phyloP scores from a whole-genome alignment of 2,888 invertebrate species.

The Odontothrips loti region DNA sequence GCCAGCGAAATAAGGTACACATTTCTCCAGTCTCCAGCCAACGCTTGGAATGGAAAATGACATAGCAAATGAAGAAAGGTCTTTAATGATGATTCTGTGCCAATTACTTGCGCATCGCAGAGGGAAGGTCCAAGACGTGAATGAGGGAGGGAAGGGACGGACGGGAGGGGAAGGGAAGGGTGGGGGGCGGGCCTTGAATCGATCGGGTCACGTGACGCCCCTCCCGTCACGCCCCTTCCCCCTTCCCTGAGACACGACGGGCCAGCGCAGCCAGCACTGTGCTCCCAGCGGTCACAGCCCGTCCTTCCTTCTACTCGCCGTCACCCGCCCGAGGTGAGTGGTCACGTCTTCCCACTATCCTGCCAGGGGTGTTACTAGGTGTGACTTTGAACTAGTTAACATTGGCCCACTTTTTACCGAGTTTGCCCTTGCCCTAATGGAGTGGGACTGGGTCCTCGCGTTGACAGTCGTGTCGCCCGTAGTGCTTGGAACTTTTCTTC shows the following conservation, averaged over 20 bases:
- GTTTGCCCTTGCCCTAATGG: not conserved
- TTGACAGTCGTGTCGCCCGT: not conserved
- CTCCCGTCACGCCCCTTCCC: not conserved
- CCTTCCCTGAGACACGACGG: not conserved
- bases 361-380: not conserved
- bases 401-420: not conserved
- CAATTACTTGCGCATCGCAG: too few relatives aligned
- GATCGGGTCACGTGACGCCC: slow-evolving; percentile 5
- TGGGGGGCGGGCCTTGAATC: not conserved
- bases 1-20: too few relatives aligned
- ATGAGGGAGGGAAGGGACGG: too few relatives aligned
- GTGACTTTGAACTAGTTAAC: slow-evolving; percentile 9
- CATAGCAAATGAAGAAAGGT: too few relatives aligned
- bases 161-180: too few relatives aligned
- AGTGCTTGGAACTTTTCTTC: not conserved
- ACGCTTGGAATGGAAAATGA: too few relatives aligned
- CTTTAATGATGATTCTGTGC: too few relatives aligned
- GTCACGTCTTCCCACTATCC: not conserved
- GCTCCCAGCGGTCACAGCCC: slow-evolving; percentile 15
- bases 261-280: not conserved
- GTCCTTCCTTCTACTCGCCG: slow-evolving; percentile 12
- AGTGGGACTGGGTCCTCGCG: not conserved
- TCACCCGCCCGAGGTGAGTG: slow-evolving; percentile 18
- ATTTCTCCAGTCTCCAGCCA: too few relatives aligned
- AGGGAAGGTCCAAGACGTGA: too few relatives aligned